Evolutionary conservation across 1,140 invertebrate genomes (phyloP).

Genomic region (Drosophila elegans): DNA sequence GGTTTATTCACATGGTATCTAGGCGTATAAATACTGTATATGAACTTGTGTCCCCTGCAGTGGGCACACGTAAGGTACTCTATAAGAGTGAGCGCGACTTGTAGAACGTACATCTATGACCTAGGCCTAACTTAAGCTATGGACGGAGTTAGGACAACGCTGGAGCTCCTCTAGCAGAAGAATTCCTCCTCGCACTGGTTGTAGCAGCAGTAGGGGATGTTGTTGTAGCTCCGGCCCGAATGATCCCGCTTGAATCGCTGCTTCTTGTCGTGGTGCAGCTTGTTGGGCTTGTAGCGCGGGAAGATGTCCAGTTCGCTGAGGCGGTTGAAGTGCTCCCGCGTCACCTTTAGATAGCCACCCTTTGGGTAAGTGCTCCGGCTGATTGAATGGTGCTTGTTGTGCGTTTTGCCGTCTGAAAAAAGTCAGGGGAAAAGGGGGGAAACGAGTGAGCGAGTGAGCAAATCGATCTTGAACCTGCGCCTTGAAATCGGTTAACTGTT

Average conservation of each 20-base stretch:
- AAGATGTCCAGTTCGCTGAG: constrained; percentile 63
- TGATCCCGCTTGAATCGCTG: constrained; percentile 65
- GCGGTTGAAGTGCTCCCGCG: constrained; percentile 55
- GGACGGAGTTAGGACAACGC: constrained; percentile 56
- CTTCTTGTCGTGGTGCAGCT: constrained; percentile 64
- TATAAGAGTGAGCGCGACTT: constrained; percentile 75
- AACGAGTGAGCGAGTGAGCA: constrained; percentile 17
- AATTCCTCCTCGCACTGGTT: constrained; percentile 76
- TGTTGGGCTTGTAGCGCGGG: constrained; percentile 76
- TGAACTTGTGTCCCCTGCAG: constrained; percentile 26
- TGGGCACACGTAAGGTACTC: constrained; percentile 65
- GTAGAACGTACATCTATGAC: constrained; percentile 10
- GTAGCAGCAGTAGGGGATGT: constrained; percentile 78
- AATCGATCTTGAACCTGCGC: constrained; percentile 69
- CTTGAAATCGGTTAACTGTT: constrained; percentile 67
- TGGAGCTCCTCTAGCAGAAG: constrained; percentile 60
- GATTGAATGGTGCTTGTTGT: constrained; percentile 59
- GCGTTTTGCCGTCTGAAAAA: constrained; percentile 55
- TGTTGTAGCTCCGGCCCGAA: constrained; percentile 55
- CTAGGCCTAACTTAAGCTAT: constrained; percentile 27
- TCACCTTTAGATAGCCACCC: constrained; percentile 79
- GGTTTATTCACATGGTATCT: constrained; percentile 22
- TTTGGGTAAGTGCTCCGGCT: constrained; percentile 67
- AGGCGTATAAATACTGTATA: constrained; percentile 61
- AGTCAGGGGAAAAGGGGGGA: constrained; percentile 23